Percentiles rank a stretch among this genome's conserved stretches.
phyloP scores from a whole-genome alignment of 2,888 invertebrate genomes.

The Elysia crispata region DNA sequence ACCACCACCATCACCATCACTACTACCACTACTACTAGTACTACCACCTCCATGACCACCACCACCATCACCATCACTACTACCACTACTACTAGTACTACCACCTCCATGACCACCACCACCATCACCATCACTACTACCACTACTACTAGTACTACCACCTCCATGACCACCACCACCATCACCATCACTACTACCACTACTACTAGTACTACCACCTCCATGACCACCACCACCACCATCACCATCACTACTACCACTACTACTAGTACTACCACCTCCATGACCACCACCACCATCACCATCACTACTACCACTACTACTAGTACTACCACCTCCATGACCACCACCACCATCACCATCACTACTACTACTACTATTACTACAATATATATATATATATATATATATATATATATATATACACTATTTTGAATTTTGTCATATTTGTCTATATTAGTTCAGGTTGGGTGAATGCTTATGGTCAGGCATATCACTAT shows the following conservation, averaged over 20 bases:
- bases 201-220: neutral
- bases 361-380: neutral
- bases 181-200: neutral
- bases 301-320: neutral
- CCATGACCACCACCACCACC: neutral
- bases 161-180: neutral
- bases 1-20: neutral
- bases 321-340: neutral
- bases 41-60: neutral
- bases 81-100: neutral
- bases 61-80: neutral
- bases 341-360: neutral
- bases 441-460: neutral
- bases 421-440: constrained; percentile 3
- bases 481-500: too few species aligned
- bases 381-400: neutral
- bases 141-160: neutral
- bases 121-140: neutral
- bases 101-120: neutral
- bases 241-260: neutral
- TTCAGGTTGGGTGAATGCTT: too few species aligned
- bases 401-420: constrained; percentile 3
- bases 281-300: neutral
- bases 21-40: neutral
- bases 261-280: neutral